Percentiles rank a stretch among this genome's conserved stretches.
Evolutionary conservation across 2,797 vertebrate species (phyloP).

Genomic region (Oceanodroma leucorhoa): DNA sequence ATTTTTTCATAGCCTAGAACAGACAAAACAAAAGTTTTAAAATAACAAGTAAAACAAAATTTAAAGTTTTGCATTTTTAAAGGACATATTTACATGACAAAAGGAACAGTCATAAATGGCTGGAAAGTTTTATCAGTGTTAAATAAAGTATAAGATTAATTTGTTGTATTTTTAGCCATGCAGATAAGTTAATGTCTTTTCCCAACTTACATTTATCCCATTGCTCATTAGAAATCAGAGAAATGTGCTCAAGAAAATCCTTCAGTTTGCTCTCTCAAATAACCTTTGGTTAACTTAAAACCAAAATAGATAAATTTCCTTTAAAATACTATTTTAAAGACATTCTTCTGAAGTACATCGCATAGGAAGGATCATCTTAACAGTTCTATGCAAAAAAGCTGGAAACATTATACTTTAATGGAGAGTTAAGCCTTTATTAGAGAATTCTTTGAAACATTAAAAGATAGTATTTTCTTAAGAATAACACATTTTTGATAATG

Average conservation of each 20-base stretch:
- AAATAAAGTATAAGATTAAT: neutral
- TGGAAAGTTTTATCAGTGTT: neutral
- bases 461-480: neutral
- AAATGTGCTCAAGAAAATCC: neutral
- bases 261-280: neutral
- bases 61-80: neutral
- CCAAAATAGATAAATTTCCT: neutral
- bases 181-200: neutral
- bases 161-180: neutral
- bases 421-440: neutral
- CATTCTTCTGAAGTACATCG: neutral
- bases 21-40: neutral
- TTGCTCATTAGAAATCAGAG: neutral
- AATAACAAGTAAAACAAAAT: neutral
- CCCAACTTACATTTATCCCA: neutral
- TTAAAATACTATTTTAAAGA: neutral
- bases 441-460: neutral
- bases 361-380: neutral
- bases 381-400: neutral
- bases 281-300: neutral
- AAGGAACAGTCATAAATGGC: neutral
- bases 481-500: neutral
- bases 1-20: neutral
- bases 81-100: neutral
- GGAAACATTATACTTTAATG: neutral